Base-by-base conservation (phyloP, 1,140 invertebrate genomes). In the Periplaneta americana region DNA sequence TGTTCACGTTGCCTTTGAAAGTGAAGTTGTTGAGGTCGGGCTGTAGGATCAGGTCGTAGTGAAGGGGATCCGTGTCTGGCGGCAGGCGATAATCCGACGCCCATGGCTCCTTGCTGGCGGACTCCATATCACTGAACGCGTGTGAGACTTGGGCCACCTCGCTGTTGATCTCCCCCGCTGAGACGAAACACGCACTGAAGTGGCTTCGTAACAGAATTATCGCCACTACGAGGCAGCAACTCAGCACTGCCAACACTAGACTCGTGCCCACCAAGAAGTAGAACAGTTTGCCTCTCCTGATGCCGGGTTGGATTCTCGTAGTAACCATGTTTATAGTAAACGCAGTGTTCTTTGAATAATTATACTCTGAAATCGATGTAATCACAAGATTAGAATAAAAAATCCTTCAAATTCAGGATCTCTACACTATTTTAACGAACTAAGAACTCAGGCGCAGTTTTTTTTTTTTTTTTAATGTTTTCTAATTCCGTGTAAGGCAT, bases 21-120 rank as follows among this genome's bases (percentile, higher is more conserved):
- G 89, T 91, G 15, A 93, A 94, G 15, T 88, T 88, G 33, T 90
- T 87, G 37, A 98, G 87, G 86, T 96, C 90, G 0, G 96, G 96
- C 82, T 93, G 88, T 36, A 98, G 87, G 11, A 89, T 90, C 1
- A 98, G 86, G 80, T 95, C 92, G 86, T 98, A 98, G 84, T 93
- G 92, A 1, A 90, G 82, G 0, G 97, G 96, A 18, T 89, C 87
- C 0, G 96, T 90, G 80, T 92, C 88, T 11, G 87, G 86, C 0
- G 95, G 92, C 74, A 98, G 88, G 35, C 94, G 90, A 84, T 90
- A 91, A 13, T 83, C 84, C 10, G 83, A 83, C 80, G 86, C 83
- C 86, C 86, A 87, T 81, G 32, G 31, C 81, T 78, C 9, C 6
- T 22, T 8, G 39, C 18, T 17, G 17, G 66, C 34, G 13, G 17